A percentile compares a stretch with the other conserved stretches of the same genome.
phyloP scores from a whole-genome alignment of 2,113 vertebrate species.

The Thamnophis sirtalis region DNA sequence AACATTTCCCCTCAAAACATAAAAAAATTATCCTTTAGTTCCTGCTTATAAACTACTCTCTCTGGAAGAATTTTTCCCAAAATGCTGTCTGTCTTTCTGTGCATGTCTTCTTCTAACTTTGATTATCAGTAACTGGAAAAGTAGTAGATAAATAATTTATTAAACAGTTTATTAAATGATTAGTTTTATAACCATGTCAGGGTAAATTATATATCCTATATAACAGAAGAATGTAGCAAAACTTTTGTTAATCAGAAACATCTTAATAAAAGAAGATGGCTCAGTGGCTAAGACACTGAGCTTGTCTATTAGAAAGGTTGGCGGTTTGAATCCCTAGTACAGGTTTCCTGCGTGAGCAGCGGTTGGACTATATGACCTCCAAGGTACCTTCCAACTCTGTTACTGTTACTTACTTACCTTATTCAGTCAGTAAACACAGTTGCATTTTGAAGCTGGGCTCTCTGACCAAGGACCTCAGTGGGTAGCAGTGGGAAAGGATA shows the following conservation, averaged over 20 bases:
- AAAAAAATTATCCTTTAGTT: background rate
- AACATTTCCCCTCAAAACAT: background rate
- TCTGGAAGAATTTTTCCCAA: background rate
- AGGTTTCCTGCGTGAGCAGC: too few relatives aligned
- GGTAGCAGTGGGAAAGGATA: background rate
- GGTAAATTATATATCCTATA: background rate
- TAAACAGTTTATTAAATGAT: background rate
- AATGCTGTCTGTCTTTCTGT: background rate
- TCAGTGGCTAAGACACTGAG: too few relatives aligned
- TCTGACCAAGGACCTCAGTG: background rate
- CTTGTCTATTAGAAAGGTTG: too few relatives aligned
- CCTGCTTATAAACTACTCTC: background rate
- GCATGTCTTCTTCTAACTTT: background rate
- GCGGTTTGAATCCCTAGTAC: too few relatives aligned
- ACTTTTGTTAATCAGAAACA: background rate
- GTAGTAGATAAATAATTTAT: background rate
- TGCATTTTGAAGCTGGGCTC: background rate
- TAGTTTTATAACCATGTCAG: background rate
- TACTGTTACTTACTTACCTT: background rate
- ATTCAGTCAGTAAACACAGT: background rate
- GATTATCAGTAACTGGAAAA: background rate
- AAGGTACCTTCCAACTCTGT: too few relatives aligned
- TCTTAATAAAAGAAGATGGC: background rate
- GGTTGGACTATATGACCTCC: too few relatives aligned
- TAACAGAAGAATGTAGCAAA: background rate